Conservation (phyloP, 1,140 invertebrate genomes). For the Thaumatotibia leucotreta region DNA sequence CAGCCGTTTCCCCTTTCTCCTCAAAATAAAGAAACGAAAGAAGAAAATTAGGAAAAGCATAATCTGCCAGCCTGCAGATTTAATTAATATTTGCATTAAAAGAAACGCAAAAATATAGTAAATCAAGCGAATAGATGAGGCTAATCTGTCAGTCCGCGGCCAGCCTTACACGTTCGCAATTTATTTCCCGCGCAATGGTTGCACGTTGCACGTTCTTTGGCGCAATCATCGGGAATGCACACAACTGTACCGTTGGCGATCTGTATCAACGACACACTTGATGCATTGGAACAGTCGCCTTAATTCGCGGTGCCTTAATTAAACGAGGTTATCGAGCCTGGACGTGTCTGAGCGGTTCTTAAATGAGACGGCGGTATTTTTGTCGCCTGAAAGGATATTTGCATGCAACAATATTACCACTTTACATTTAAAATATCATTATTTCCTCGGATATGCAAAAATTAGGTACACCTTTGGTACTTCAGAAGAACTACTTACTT, state of each 20-base stretch:
- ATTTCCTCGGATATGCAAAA: not conserved
- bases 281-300: slow-evolving; percentile 16
- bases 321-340: slow-evolving; percentile 5
- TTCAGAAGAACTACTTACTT: too few species aligned
- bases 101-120: too few species aligned
- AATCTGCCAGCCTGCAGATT: too few species aligned
- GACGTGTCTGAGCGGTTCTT: not conserved
- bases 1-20: too few species aligned
- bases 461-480: too few species aligned
- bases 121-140: too few species aligned
- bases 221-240: slow-evolving; percentile 46
- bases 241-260: slow-evolving; percentile 49
- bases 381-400: not conserved
- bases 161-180: slow-evolving; percentile 33
- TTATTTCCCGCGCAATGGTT: slow-evolving; percentile 31
- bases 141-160: not conserved
- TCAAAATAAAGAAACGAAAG: too few species aligned
- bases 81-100: too few species aligned
- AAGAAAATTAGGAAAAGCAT: too few species aligned
- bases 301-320: not conserved
- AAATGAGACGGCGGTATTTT: not conserved
- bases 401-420: not conserved
- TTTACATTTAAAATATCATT: not conserved
- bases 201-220: slow-evolving; percentile 36
- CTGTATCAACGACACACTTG: slow-evolving; percentile 40